Conservation (phyloP, 2,113 vertebrate species). For the Oreochromis niloticus region DNA sequence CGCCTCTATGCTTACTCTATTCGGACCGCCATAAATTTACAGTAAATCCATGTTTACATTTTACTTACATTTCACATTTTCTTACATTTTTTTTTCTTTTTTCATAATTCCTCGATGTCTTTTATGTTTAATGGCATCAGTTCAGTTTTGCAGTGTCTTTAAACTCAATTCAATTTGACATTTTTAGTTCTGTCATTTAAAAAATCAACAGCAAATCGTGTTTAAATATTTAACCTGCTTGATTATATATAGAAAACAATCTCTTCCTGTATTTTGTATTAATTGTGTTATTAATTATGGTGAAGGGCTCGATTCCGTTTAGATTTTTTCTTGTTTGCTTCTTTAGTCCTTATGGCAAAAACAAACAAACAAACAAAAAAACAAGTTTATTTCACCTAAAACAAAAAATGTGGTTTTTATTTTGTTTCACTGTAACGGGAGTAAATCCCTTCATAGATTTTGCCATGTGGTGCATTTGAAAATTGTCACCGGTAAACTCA, state of each 20-base stretch:
- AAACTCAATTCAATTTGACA: not conserved
- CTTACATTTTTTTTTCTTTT: not conserved
- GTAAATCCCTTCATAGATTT: not conserved
- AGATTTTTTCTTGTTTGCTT: not conserved
- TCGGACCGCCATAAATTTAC: not conserved
- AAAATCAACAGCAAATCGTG: not conserved
- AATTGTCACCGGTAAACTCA: not conserved
- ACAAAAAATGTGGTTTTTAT: not conserved
- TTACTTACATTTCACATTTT: not conserved
- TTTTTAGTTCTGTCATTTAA: not conserved
- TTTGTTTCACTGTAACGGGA: not conserved
- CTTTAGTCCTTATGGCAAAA: constrained; percentile 57
- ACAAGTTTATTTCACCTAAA: not conserved
- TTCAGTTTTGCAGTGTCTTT: not conserved
- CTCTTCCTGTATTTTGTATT: not conserved
- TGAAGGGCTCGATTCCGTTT: not conserved
- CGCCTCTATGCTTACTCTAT: not conserved
- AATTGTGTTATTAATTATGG: not conserved
- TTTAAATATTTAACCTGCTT: not conserved
- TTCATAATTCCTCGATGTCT: not conserved
- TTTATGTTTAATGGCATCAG: not conserved
- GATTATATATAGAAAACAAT: not conserved
- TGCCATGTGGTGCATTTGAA: not conserved
- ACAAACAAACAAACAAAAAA: constrained; percentile 16
- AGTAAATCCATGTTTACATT: not conserved